Evolutionary conservation across 2,888 invertebrate species (phyloP).

Genomic region (Melanotus villosus): DNA sequence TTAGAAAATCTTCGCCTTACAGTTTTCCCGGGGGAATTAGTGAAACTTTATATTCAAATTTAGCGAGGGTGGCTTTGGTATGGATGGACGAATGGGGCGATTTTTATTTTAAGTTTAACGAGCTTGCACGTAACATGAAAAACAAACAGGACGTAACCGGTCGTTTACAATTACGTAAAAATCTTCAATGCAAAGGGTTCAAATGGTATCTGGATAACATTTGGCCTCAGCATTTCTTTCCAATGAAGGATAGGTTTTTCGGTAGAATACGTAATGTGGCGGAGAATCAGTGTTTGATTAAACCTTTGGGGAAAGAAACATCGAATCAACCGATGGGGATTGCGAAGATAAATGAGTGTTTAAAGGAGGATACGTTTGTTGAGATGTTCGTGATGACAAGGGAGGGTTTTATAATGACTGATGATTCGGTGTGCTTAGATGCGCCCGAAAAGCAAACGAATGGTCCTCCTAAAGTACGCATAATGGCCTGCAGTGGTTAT

Average conservation of each 20-base stretch:
- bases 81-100: constrained; percentile 99
- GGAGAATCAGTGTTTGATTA: constrained; percentile 74
- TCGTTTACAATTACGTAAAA: constrained; percentile 74
- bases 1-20: constrained; percentile 94
- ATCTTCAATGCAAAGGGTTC: constrained; percentile 82
- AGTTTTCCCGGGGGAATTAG: constrained; percentile 94
- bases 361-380: constrained; percentile 72
- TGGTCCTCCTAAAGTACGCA: constrained; percentile 73
- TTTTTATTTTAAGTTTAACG: constrained; percentile 91
- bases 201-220: constrained; percentile 94
- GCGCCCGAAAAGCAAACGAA: constrained; percentile 71
- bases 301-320: constrained; percentile 73
- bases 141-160: constrained; percentile 75
- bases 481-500: constrained; percentile 80
- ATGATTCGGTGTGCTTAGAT: constrained; percentile 90
- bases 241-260: constrained; percentile 88
- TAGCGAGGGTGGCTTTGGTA: constrained; percentile 93
- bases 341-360: constrained; percentile 78
- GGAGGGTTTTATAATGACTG: constrained; percentile 84
- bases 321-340: constrained; percentile 80
- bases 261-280: constrained; percentile 81
- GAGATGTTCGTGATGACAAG: constrained; percentile 82
- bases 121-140: constrained; percentile 74
- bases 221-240: constrained; percentile 98
- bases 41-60: constrained; percentile 89